Evolutionary conservation across 2,888 invertebrate species (phyloP), one percentile per base, ranked within the genome.

Genomic region (Corbicula japonica): DNA sequence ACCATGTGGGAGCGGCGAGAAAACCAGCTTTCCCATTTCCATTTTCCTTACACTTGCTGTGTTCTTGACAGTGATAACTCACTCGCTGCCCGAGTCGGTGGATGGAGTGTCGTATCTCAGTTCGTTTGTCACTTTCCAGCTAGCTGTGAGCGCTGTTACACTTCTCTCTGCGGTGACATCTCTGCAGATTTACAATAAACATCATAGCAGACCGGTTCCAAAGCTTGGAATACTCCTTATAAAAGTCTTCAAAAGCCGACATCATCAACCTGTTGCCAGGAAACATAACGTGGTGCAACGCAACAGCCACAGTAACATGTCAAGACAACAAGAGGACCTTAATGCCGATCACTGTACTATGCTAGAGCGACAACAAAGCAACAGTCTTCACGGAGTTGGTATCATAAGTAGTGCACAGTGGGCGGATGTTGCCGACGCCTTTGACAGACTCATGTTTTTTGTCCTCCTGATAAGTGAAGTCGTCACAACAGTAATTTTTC

Each of bases 361-460:
- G 26, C 32, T 34, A 54, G 18, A 34, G 54, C n/a, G n/a, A n/a
- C 18, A 54, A 54, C 54, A 32, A 10, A 10, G 12, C 6, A 21
- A 3, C 28, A 32, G 34, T 2, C 8, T 32, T n/a, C n/a, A n/a
- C n/a, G n/a, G n/a, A n/a, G n/a, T n/a, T n/a, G n/a, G n/a, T n/a
- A n/a, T n/a, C n/a, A n/a, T n/a, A n/a, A n/a, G n/a, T n/a, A n/a
- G n/a, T n/a, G n/a, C n/a, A n/a, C n/a, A n/a, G n/a, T 69, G 60
- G 68, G 38, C 46, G 0, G 38, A 69, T 28, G 62, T 78, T 21
- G 62, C 78, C 1, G 60, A 63, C 26, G 68, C 78, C 5, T 73
- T 78, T 41, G 73, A 78, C 34, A 58, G 28, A 26, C 44, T 68
- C n/a, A 41, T 73, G 38, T 78, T 78, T 58, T 21, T 21, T 21